Conservation (phyloP, 1,140 invertebrate genomes). For the Aphidius ervi region DNA sequence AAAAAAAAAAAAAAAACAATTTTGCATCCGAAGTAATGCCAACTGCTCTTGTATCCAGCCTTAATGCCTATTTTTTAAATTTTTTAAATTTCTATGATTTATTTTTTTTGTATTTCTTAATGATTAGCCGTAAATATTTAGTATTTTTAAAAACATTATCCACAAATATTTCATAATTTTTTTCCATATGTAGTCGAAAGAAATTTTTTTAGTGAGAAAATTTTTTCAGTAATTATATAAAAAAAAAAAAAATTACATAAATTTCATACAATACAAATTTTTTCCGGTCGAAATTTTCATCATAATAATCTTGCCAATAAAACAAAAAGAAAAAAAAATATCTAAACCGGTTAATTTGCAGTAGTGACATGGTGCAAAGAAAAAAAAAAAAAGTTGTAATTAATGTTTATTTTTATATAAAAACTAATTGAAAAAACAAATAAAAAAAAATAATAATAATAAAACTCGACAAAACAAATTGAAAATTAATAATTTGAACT, state of each 20-base stretch:
- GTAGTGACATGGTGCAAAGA: no score
- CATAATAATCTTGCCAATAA: no score
- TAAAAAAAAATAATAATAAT: slow-evolving; percentile 3
- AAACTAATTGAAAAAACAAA: no score
- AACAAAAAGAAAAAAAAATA: no score
- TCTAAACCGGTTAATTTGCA: no score
- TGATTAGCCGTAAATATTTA: slow-evolving; percentile 51
- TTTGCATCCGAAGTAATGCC: slow-evolving; percentile 42
- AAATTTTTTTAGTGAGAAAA: not conserved
- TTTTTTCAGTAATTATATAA: no score
- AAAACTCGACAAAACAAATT: slow-evolving; percentile 5
- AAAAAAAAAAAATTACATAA: no score
- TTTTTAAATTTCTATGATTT: slow-evolving; percentile 47
- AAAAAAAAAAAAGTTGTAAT: no score
- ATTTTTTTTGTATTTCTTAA: slow-evolving; percentile 50
- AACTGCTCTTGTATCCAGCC: slow-evolving; percentile 30
- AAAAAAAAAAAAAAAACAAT: slow-evolving; percentile 16
- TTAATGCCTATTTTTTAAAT: slow-evolving; percentile 29
- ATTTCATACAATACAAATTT: no score
- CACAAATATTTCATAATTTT: slow-evolving; percentile 37
- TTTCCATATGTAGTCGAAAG: slow-evolving; percentile 25
- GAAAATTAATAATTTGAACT: slow-evolving; percentile 14
- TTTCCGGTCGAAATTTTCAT: no score
- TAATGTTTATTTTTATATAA: no score
- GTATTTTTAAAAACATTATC: slow-evolving; percentile 50